phyloP scores from a whole-genome alignment of 2,797 vertebrate genomes.

The Acanthurus tractus region DNA sequence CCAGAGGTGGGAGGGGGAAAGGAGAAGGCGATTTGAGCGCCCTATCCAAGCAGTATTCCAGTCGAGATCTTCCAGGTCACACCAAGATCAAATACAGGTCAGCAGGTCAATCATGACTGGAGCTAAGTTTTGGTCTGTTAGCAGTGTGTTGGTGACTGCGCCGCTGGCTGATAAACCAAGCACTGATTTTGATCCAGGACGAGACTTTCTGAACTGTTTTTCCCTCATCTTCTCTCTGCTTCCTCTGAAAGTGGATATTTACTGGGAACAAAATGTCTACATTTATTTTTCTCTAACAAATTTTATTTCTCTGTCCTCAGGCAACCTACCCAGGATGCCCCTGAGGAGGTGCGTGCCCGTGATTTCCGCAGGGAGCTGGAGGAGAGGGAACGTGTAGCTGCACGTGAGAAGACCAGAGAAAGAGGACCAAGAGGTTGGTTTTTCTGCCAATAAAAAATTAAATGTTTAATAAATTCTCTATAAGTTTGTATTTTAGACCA shows the following conservation, averaged over 20 bases:
- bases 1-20: conserved; percentile 96
- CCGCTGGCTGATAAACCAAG: not conserved
- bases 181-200: not conserved
- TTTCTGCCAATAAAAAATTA: conserved; percentile 13
- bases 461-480: not conserved
- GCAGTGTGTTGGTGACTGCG: not conserved
- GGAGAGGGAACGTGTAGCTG: conserved; percentile 93
- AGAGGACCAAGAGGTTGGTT: conserved; percentile 91
- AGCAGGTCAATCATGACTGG: conserved; percentile 22
- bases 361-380: conserved; percentile 98
- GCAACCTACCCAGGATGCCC: conserved; percentile 96
- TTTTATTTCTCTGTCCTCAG: conserved; percentile 73
- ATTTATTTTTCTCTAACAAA: not conserved
- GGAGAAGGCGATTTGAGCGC: conserved; percentile 97
- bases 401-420: conserved; percentile 94
- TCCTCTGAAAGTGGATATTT: not conserved
- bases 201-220: not conserved
- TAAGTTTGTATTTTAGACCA: conserved; percentile 3
- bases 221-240: not conserved
- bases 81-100: conserved; percentile 99
- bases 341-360: conserved; percentile 95
- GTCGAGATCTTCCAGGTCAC: conserved; percentile 96
- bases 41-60: conserved; percentile 97
- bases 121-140: not conserved
- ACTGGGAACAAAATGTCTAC: not conserved